A percentile compares a stretch with the other conserved stretches of the same genome.
Evolutionary conservation across 2,797 vertebrate species (phyloP).

Genomic region (Cygnus olor): DNA sequence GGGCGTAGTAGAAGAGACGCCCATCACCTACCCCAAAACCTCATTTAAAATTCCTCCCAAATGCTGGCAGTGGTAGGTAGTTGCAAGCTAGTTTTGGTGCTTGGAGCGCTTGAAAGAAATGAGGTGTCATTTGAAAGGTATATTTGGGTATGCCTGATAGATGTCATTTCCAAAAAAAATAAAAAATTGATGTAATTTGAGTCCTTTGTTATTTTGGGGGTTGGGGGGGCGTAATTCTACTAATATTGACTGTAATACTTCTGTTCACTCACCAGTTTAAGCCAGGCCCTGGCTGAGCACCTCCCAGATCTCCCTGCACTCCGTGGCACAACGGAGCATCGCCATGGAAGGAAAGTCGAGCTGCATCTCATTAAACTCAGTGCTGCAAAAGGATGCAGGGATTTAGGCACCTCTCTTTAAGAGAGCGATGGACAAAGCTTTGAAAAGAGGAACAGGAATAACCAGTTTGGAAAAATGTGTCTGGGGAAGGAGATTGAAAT

Average conservation of each 20-base stretch:
- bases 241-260: not conserved
- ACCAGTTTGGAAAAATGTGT: not conserved
- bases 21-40: not conserved
- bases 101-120: not conserved
- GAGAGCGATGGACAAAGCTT: not conserved
- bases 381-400: not conserved
- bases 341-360: not conserved
- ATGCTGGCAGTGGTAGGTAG: not conserved
- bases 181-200: not conserved
- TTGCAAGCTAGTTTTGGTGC: not conserved
- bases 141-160: not conserved
- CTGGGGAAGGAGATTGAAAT: not conserved
- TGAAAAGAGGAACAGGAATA: not conserved
- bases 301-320: not conserved
- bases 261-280: not conserved
- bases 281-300: not conserved
- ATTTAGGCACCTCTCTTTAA: not conserved
- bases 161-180: not conserved
- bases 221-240: not conserved
- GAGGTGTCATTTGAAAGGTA: not conserved
- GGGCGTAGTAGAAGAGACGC: not conserved
- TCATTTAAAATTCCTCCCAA: not conserved
- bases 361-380: accelerated
- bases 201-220: not conserved
- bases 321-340: not conserved